Percentiles rank a stretch among this genome's conserved stretches.
phyloP scores from a whole-genome alignment of 2,113 vertebrate species.

The Neotragus pygmaeus region DNA sequence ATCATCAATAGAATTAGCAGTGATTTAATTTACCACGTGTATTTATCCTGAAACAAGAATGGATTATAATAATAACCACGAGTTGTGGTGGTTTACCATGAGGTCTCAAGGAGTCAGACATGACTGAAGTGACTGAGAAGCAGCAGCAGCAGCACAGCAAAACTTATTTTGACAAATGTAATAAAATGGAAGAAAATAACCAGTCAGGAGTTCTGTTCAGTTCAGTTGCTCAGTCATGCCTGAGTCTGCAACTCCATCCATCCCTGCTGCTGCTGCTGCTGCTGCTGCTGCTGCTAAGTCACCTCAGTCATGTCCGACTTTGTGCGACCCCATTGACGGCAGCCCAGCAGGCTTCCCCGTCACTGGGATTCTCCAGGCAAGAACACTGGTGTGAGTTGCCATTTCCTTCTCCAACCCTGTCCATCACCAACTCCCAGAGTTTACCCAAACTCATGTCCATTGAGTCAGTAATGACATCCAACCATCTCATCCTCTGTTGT shows the following conservation, averaged over 20 bases:
- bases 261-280: not conserved
- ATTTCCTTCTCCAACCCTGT: too few species aligned
- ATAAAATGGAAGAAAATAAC: not conserved
- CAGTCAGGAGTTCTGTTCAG: not conserved
- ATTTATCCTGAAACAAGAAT: not conserved
- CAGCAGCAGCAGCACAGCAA: not conserved
- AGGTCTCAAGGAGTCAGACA: not conserved
- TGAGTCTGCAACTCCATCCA: not conserved
- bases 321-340: fast-evolving
- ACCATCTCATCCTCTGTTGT: too few species aligned
- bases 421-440: too few species aligned
- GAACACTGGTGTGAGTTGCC: not conserved
- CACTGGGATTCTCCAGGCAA: not conserved
- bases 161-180: not conserved
- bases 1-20: not conserved
- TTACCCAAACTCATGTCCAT: too few species aligned
- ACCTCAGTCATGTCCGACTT: fast-evolving
- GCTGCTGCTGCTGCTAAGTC: not conserved
- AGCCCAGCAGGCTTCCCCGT: not conserved
- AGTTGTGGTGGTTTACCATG: not conserved
- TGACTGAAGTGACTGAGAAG: not conserved
- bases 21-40: not conserved
- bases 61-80: not conserved
- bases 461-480: too few species aligned
- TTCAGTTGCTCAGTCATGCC: not conserved